Conservation (phyloP, 2,113 vertebrate genomes). For the Psettodes erumei region DNA sequence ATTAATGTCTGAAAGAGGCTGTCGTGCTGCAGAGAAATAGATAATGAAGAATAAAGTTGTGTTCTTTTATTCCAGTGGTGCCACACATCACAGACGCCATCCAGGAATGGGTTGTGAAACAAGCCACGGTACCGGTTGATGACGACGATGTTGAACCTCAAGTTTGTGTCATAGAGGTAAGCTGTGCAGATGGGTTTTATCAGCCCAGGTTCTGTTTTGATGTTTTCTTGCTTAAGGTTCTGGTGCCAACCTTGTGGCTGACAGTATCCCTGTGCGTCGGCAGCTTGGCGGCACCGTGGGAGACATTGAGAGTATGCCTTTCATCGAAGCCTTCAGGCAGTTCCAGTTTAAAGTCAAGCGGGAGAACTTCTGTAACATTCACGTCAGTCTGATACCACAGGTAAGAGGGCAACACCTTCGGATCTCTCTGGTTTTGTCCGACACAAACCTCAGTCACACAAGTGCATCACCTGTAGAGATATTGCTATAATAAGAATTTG, state of each 20-base stretch:
- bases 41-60: neutral
- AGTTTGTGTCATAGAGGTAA: conserved; percentile 97
- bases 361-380: conserved; percentile 98
- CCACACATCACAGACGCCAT: conserved; percentile 99
- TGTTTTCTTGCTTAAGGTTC: no score
- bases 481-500: neutral
- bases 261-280: conserved; percentile 13
- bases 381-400: conserved; percentile 97
- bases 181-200: neutral
- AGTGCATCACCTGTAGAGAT: neutral
- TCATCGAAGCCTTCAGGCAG: conserved; percentile 97
- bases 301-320: conserved; percentile 98
- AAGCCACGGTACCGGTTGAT: conserved; percentile 92
- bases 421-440: neutral
- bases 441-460: neutral
- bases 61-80: conserved; percentile 85
- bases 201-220: neutral
- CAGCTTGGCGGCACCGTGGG: conserved; percentile 95
- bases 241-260: neutral
- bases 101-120: conserved; percentile 97
- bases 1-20: neutral
- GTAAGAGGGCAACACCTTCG: conserved; percentile 73
- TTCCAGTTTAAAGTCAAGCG: conserved; percentile 97
- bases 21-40: neutral
- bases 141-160: conserved; percentile 92